These are phyloP conservation scores for Ornithorhynchus anatinus DNA, from an alignment of 2,113 vertebrate genomes.

Conservation along the genomic window DNA sequence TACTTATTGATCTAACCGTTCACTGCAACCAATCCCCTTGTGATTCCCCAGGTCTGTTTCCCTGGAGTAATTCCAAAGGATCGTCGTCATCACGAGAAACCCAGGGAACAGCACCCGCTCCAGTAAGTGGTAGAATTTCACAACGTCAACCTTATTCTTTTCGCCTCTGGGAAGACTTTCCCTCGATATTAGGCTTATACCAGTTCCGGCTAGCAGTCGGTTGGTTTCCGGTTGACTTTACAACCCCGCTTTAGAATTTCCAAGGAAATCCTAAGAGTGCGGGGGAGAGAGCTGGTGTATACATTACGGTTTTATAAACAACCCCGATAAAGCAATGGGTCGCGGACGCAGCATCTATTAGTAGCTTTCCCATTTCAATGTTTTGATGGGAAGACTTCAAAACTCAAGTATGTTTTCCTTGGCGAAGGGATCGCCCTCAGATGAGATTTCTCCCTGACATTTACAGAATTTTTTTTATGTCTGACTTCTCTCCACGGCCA, in stretches of 20 bases:
- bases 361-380: slow-evolving; percentile 45
- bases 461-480: slow-evolving; percentile 62
- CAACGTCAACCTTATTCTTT: too few species aligned
- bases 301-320: slow-evolving; percentile 54
- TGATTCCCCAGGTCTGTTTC: too few species aligned
- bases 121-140: too few species aligned
- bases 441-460: slow-evolving; percentile 61
- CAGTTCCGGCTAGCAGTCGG: too few species aligned
- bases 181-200: too few species aligned
- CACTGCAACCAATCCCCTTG: too few species aligned
- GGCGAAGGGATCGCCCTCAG: slow-evolving; percentile 45
- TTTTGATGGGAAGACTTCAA: slow-evolving; percentile 64
- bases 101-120: too few species aligned
- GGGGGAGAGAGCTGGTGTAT: slow-evolving; percentile 37
- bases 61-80: too few species aligned
- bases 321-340: slow-evolving; percentile 46
- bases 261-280: background rate
- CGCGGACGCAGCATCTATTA: slow-evolving; percentile 57
- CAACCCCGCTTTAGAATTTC: background rate
- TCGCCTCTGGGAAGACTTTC: too few species aligned
- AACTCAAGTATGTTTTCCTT: slow-evolving; percentile 62
- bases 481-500: slow-evolving; percentile 47
- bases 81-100: too few species aligned
- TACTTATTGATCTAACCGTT: too few species aligned
- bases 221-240: too few species aligned